Evolutionary conservation across 2,113 vertebrate species (phyloP).

Genomic region (Bufo bufo): DNA sequence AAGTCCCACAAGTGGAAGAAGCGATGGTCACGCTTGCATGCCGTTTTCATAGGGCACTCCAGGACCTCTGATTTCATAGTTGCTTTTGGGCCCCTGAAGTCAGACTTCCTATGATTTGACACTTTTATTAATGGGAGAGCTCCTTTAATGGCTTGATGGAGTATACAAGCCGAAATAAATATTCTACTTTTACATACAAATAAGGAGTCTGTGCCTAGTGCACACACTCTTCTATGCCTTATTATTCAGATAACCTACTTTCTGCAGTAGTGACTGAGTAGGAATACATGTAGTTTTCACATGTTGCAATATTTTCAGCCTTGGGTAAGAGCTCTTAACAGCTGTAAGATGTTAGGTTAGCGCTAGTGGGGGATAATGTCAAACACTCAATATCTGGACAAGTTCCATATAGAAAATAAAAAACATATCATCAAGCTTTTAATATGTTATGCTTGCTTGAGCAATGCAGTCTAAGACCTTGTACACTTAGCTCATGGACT

Average conservation of each 20-base stretch:
- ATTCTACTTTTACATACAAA: not conserved
- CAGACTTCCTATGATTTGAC: too few relatives aligned
- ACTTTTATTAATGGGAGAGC: too few relatives aligned
- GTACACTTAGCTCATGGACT: not conserved
- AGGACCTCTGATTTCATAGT: too few relatives aligned
- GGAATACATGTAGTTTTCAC: conserved; percentile 59
- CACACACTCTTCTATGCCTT: not conserved
- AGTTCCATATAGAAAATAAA: conserved; percentile 62
- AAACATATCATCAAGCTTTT: conserved; percentile 16
- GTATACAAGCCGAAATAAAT: not conserved
- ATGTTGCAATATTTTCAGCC: conserved; percentile 60
- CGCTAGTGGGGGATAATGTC: conserved; percentile 70
- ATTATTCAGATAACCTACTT: not conserved
- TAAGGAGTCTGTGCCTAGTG: not conserved
- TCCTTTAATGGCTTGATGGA: not conserved
- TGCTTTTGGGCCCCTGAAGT: too few relatives aligned
- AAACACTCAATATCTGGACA: conserved; percentile 71
- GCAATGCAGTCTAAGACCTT: not conserved
- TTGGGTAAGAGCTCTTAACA: conserved; percentile 62
- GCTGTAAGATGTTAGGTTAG: conserved; percentile 71
- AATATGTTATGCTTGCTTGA: conserved; percentile 17
- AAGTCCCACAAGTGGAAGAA: too few relatives aligned
- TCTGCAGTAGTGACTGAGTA: conserved; percentile 36
- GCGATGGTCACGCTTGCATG: too few relatives aligned
- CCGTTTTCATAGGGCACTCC: too few relatives aligned